These are phyloP conservation scores for Andrena flavipes DNA, from an alignment of 2,888 invertebrate genomes.

Conservation along the genomic window DNA sequence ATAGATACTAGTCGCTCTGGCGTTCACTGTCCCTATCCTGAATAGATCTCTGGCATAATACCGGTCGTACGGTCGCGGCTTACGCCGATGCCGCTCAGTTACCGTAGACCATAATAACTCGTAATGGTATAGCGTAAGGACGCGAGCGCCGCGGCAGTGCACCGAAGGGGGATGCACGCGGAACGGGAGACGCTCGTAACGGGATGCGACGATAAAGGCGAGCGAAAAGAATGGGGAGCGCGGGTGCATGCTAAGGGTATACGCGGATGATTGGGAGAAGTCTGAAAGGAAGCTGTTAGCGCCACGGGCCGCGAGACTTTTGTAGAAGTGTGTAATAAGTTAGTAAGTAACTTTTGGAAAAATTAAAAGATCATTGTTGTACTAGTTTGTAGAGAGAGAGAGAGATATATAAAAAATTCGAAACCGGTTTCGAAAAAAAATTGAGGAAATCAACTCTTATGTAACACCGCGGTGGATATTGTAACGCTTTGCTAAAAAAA, in stretches of 20 bases:
- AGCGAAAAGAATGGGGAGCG: neutral
- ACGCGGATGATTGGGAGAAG: slow-evolving; percentile 18
- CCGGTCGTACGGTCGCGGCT: slow-evolving; percentile 31
- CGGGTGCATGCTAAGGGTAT: neutral
- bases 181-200: slow-evolving; percentile 25
- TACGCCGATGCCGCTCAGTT: slow-evolving; percentile 30
- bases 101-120: slow-evolving; percentile 52
- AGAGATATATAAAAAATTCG: too few relatives aligned
- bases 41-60: slow-evolving; percentile 45
- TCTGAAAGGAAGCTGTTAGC: slow-evolving; percentile 10
- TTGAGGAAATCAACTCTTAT: too few relatives aligned
- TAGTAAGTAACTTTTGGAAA: too few relatives aligned
- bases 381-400: too few relatives aligned
- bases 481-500: too few relatives aligned
- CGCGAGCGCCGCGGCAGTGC: neutral
- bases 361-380: neutral
- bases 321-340: neutral
- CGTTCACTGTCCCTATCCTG: slow-evolving; percentile 36
- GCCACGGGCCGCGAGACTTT: neutral
- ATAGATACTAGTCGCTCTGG: slow-evolving; percentile 53
- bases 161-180: slow-evolving; percentile 22
- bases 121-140: slow-evolving; percentile 31
- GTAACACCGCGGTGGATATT: too few relatives aligned
- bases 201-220: slow-evolving; percentile 31
- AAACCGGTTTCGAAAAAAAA: too few relatives aligned